phyloP scores from a whole-genome alignment of 2,113 vertebrate species.

The Lepisosteus oculatus region DNA sequence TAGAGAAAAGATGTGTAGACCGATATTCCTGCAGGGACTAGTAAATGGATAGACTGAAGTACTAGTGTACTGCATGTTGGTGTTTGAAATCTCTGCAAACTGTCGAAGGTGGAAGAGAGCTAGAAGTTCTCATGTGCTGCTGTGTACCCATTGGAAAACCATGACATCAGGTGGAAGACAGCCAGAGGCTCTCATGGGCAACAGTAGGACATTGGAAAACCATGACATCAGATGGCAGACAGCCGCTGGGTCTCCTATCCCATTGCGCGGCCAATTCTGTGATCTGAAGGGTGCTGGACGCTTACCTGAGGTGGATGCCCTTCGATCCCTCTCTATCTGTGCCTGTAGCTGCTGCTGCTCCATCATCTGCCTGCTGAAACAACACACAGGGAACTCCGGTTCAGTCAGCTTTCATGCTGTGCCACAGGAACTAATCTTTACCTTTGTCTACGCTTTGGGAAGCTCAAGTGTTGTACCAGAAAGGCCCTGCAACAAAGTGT shows the following conservation, averaged over 20 bases:
- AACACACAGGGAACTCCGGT: not conserved
- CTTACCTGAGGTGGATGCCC: constrained; percentile 88
- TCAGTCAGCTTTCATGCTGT: not conserved
- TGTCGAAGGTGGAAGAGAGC: too few species aligned
- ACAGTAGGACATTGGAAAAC: constrained; percentile 14
- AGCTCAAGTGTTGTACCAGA: too few species aligned
- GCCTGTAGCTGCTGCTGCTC: constrained; percentile 84
- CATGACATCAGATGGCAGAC: not conserved
- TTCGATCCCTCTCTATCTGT: constrained; percentile 90
- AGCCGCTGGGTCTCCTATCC: constrained; percentile 12
- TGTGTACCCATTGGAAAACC: constrained; percentile 12
- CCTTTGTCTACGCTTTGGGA: too few species aligned
- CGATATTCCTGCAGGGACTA: too few species aligned
- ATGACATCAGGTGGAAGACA: not conserved
- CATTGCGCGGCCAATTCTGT: not conserved
- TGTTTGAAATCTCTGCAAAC: too few species aligned
- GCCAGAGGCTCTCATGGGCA: too few species aligned
- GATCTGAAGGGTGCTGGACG: constrained; percentile 22
- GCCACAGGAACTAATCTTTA: too few species aligned
- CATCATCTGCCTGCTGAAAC: constrained; percentile 85
- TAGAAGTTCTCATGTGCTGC: too few species aligned
- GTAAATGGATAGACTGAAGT: too few species aligned
- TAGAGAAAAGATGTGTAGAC: too few species aligned
- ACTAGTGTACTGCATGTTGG: too few species aligned
- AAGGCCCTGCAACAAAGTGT: too few species aligned